Evolutionary conservation across 2,797 vertebrate genomes (phyloP), one percentile per base, ranked within the genome.

Genomic region (Acipenser ruthenus): DNA sequence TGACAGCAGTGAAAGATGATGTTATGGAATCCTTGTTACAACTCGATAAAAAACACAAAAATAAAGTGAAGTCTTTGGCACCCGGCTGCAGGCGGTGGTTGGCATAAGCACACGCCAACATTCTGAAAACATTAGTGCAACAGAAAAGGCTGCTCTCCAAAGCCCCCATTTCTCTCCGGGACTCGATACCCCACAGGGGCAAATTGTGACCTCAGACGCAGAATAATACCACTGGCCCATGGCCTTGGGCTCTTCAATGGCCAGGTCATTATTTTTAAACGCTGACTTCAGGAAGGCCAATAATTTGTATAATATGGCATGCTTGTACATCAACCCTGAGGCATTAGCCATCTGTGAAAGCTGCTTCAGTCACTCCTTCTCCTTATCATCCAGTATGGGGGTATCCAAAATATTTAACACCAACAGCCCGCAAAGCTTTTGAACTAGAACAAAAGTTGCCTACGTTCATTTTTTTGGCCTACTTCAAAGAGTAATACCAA

Each of bases 241-340:
- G 62, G 66, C 70, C 67, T 7, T 49, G 49, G 55, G 63, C 48
- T 58, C 65, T 64, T 47, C 49, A 64, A 62, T 50, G 62, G 15
- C 55, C 11, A 15, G 53, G 58, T 50, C 60, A 62, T 62, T 62
- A 62, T 62, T 62, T 62, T 62, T 18, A 62, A 62, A 62, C 23
- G 18, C 60, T 62, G 60, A 62, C 18, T 62, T 23, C 60, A 62
- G 60, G 15, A 62, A 62, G 60, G 23, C 60, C 60, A 62, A 23
- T 23, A 49, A 51, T 64, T 52, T 37, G 66, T 71, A 68, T 71
- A 71, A 68, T 71, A 62, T 52, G 49, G 62, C 49, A 56, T 71
- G 66, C 65, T 71, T 71, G 63, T 52, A 65, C 66, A 65, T 71
- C 70, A 68, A 10, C 65, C 66, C 62, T 23, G 61, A 62, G 69